Evolutionary conservation across 2,113 vertebrate genomes (phyloP), one percentile per base, ranked within the genome.

Genomic region (Myotis yumanensis): DNA sequence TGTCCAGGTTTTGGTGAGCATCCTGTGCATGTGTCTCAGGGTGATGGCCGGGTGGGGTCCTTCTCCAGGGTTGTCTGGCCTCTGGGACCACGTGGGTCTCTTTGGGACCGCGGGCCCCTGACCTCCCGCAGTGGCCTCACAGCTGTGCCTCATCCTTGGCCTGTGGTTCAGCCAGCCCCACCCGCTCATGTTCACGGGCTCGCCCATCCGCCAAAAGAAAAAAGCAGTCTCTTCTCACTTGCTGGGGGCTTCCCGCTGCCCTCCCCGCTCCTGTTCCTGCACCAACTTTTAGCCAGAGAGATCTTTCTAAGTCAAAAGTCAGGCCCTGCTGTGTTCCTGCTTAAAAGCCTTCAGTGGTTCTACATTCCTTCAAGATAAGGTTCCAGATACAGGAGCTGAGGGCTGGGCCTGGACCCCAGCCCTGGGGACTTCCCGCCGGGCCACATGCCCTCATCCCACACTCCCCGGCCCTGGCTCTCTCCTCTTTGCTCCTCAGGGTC

Each of bases 361-460:
- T 1, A 3, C 37, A 7, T 48, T 64, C 86, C 81, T 90, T 69
- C 23, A 8, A 17, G 86, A 46, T 14, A 5, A 75, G 40, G 48
- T 30, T 86, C 40, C 40, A 35, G 66, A 59, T 4, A 35, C 0
- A 1, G 76, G 35, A 2, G n/a, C 88, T 18, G 40, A 32, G 52
- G 9, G 23, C 17, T 22, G 73, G 6, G 9, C 28, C 17, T 15
- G 28, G 1, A 6, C 11, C 40, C 68, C 12, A 0, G 32, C 20
- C n/a, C 81, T 1, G 0, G 0, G 2, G 25, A 17, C 52, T 6
- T 23, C 51, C 28, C 17, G 7, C 66, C 14, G 0, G 3, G 8
- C 25, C 59, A 7, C 28, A 2, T 0, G 5, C 23, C 7, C 84
- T 57, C 0, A 0, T 2, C 7, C 23, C 79, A 1, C 3, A 0